Percentiles rank a stretch among this genome's conserved stretches.
Evolutionary conservation across 1,140 invertebrate genomes (phyloP).

Genomic region (Mya arenaria): DNA sequence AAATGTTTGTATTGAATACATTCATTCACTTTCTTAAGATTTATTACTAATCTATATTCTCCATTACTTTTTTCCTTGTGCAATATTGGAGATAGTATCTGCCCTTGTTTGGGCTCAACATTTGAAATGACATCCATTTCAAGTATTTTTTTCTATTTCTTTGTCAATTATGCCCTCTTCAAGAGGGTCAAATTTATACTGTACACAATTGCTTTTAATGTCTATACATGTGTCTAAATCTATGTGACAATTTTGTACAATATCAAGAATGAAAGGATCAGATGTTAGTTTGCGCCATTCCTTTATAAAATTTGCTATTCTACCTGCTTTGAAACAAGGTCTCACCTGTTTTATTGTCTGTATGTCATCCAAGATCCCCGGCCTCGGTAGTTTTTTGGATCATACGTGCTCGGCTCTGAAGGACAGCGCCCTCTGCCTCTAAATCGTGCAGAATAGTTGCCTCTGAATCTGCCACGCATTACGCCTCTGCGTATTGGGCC

Average conservation of each 20-base stretch:
- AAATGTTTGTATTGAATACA: conserved; percentile 49
- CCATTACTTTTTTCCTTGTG: conserved; percentile 40
- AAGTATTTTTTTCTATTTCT: conserved; percentile 30
- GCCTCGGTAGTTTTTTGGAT: background rate
- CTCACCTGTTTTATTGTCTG: background rate
- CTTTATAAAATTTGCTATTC: conserved; percentile 5
- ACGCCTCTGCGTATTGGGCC: background rate
- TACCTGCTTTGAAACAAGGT: conserved; percentile 17
- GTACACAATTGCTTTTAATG: background rate
- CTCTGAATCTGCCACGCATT: background rate
- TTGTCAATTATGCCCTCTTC: conserved; percentile 8
- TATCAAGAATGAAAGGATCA: conserved; percentile 21
- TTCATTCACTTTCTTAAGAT: conserved; percentile 52
- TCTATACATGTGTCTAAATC: background rate
- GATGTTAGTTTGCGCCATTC: conserved; percentile 21
- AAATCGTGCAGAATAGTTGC: background rate
- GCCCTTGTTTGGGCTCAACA: background rate
- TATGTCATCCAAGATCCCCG: background rate
- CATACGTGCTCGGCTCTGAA: background rate
- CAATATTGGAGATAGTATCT: conserved; percentile 55
- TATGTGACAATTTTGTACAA: conserved; percentile 17
- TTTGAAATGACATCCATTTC: conserved; percentile 20
- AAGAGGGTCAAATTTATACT: background rate
- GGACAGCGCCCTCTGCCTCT: background rate
- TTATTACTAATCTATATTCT: conserved; percentile 25